Evolutionary conservation across 2,888 invertebrate species (phyloP).

Genomic region (Erebia epiphron): DNA sequence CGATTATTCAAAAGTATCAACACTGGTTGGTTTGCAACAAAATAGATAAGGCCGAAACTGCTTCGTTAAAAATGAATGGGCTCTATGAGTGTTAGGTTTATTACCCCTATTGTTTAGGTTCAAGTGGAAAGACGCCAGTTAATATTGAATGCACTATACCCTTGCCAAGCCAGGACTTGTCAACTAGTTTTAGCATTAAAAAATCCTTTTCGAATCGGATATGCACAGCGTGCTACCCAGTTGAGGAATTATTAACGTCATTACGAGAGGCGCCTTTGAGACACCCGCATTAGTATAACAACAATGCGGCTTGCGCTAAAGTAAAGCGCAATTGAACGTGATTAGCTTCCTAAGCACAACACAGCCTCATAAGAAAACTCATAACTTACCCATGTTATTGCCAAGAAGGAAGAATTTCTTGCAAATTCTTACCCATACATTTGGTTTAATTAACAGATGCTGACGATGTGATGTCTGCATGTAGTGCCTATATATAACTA

Average conservation of each 20-base stretch:
- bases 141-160: no score
- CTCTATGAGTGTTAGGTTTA: no score
- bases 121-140: no score
- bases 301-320: constrained; percentile 11
- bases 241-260: constrained; percentile 33
- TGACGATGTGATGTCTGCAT: constrained; percentile 21
- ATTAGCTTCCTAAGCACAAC: constrained; percentile 23
- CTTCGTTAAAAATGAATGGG: no score
- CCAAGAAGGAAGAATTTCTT: constrained; percentile 62
- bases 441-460: constrained; percentile 26
- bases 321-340: constrained; percentile 32
- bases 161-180: no score
- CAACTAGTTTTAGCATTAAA: no score
- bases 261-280: constrained; percentile 22
- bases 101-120: no score
- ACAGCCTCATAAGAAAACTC: constrained; percentile 54
- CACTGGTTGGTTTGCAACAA: no score
- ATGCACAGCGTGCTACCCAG: constrained; percentile 17
- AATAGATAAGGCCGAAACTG: no score
- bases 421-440: constrained; percentile 31
- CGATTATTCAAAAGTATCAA: no score
- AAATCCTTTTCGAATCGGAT: constrained; percentile 7
- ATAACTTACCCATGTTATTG: constrained; percentile 42
- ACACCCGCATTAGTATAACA: constrained; percentile 26
- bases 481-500: constrained; percentile 13